Evolutionary conservation across 37 sponge, comb jelly and placozoan species (phyloP).

Genomic region (Cliona cf. orientalis): DNA sequence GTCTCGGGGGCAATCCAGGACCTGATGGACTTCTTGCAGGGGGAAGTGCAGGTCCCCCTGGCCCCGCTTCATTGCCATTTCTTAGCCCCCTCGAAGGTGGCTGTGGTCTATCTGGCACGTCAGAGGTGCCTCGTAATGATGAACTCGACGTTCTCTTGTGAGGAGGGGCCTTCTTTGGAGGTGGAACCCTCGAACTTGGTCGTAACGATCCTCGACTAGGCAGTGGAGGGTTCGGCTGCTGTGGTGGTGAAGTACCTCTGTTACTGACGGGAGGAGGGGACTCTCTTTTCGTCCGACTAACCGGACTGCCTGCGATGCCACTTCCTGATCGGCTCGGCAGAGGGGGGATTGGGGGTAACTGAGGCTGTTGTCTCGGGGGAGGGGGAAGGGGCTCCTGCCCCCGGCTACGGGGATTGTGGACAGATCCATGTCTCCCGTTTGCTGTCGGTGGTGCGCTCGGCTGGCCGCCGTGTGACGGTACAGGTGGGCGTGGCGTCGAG

Average conservation of each 20-base stretch:
- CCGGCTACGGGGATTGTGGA: neutral
- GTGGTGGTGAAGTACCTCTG: conserved; percentile 28
- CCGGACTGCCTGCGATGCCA: neutral
- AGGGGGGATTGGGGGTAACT: neutral
- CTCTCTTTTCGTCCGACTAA: neutral
- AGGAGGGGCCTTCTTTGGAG: neutral
- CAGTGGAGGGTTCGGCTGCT: neutral
- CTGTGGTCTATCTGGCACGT: too few species aligned
- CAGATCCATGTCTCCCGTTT: conserved; percentile 6
- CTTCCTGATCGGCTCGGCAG: neutral
- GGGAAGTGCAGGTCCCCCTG: neutral
- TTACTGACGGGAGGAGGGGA: conserved; percentile 16
- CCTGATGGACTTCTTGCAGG: neutral
- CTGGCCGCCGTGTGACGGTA: neutral
- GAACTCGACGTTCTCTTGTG: neutral
- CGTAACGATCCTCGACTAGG: neutral
- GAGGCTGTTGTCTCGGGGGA: conserved; percentile 9
- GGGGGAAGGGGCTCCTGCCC: conserved; percentile 22
- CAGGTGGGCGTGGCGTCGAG: neutral
- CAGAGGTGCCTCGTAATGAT: too few species aligned
- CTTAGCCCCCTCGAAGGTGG: too few species aligned
- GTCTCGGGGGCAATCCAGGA: conserved; percentile 29
- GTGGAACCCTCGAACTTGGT: neutral
- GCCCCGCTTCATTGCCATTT: neutral
- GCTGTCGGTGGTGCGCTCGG: neutral